These are phyloP conservation scores for Xestia c-nigrum DNA, from an alignment of 2,888 invertebrate species.

Conservation along the genomic window DNA sequence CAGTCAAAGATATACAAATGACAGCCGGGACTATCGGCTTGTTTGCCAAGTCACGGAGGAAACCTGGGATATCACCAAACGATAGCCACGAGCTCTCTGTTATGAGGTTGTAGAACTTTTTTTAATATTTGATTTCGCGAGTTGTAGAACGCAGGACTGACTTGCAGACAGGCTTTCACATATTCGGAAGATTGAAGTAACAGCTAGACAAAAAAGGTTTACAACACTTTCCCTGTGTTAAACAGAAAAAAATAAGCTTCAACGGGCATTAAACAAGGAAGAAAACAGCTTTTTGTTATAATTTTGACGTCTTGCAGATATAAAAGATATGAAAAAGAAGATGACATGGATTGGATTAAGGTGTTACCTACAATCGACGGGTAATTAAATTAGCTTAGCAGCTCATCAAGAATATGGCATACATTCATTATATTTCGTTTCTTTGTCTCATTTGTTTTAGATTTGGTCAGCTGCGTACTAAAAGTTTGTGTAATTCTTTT, in stretches of 20 bases:
- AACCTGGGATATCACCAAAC: too few species aligned
- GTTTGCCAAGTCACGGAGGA: too few species aligned
- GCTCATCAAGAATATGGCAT: background rate
- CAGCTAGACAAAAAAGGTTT: background rate
- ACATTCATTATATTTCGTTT: background rate
- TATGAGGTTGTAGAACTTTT: background rate
- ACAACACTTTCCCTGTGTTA: background rate
- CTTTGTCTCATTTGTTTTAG: background rate
- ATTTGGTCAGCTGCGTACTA: background rate
- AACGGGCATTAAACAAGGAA: background rate
- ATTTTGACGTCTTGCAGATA: constrained; percentile 76
- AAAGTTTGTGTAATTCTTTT: background rate
- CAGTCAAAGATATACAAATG: too few species aligned
- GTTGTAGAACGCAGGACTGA: background rate
- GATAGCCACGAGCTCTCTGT: too few species aligned
- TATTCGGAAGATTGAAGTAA: background rate
- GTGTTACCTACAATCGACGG: constrained; percentile 77
- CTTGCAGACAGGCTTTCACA: background rate
- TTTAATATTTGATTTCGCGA: background rate
- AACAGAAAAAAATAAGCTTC: background rate
- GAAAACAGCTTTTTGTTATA: background rate
- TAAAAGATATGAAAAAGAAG: constrained; percentile 82
- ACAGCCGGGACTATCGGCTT: too few species aligned
- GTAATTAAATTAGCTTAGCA: constrained; percentile 4
- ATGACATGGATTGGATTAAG: constrained; percentile 84